Evolutionary conservation across 1,140 invertebrate species (phyloP).

Genomic region (Drosophila punjabiensis): DNA sequence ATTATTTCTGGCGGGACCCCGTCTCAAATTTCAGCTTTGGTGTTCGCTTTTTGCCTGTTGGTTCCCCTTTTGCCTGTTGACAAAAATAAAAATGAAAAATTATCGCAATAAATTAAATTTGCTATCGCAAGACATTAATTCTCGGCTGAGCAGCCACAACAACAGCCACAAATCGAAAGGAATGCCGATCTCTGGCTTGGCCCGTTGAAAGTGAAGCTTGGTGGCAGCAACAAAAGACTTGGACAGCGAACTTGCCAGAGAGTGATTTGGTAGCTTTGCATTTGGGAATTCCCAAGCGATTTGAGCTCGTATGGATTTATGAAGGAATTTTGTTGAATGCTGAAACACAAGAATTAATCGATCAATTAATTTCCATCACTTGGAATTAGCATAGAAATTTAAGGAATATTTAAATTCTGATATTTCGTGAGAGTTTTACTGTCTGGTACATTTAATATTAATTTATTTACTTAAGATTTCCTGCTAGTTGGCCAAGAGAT

Average conservation of each 20-base stretch:
- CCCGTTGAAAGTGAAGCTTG: constrained; percentile 54
- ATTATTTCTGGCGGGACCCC: constrained; percentile 39
- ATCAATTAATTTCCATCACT: constrained; percentile 38
- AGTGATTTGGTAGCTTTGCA: constrained; percentile 28
- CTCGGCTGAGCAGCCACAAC: constrained; percentile 62
- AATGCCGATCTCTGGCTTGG: constrained; percentile 51
- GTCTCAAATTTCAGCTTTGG: constrained; percentile 66
- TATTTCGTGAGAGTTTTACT: background rate
- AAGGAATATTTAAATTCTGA: background rate
- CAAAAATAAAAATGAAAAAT: constrained; percentile 84
- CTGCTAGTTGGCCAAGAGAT: background rate
- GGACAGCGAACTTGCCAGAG: constrained; percentile 53
- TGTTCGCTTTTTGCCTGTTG: constrained; percentile 19
- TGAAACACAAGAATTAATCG: constrained; percentile 28
- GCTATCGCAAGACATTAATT: constrained; percentile 82
- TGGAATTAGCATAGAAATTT: constrained; percentile 18
- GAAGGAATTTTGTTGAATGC: constrained; percentile 17
- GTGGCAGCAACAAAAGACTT: constrained; percentile 70
- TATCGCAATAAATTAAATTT: constrained; percentile 84
- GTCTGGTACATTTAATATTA: background rate
- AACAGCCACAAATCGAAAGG: constrained; percentile 62
- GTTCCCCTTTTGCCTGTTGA: constrained; percentile 62
- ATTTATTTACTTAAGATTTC: background rate
- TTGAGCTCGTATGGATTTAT: constrained; percentile 17
- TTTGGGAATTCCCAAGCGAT: constrained; percentile 45